Conservation (phyloP, 2,113 vertebrate species). For the Vulpes lagopus region DNA sequence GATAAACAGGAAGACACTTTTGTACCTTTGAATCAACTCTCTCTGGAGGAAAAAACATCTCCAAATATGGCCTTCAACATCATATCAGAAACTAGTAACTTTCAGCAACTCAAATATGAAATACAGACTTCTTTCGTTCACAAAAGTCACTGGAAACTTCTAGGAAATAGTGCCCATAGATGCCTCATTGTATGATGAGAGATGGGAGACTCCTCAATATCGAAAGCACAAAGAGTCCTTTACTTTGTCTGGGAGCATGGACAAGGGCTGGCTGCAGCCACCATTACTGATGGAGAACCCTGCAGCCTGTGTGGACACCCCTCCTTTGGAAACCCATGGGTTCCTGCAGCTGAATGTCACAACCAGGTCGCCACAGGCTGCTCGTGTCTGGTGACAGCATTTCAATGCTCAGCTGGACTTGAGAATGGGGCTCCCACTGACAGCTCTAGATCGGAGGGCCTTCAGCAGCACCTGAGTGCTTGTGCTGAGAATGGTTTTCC, state of each 20-base stretch:
- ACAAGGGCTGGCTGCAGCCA: accelerated
- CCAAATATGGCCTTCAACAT: neutral
- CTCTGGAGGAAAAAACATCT: neutral
- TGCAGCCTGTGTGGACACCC: accelerated
- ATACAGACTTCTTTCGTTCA: neutral
- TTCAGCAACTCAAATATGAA: neutral
- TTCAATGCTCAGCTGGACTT: accelerated
- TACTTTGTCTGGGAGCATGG: accelerated
- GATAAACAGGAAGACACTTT: neutral
- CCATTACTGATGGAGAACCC: accelerated
- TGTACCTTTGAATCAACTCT: neutral
- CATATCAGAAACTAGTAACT: neutral
- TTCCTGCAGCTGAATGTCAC: accelerated
- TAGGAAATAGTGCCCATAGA: neutral
- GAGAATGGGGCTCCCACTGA: accelerated
- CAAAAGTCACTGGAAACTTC: neutral
- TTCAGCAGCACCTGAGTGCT: accelerated
- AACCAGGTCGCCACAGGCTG: accelerated
- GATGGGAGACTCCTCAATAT: accelerated
- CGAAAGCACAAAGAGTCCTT: accelerated
- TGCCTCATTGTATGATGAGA: accelerated
- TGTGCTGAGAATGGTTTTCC: accelerated
- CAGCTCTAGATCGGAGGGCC: accelerated
- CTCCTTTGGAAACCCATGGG: accelerated
- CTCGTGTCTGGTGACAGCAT: accelerated